Percentiles rank a stretch among this genome's conserved stretches.
Conservation (phyloP, 2,113 vertebrate genomes). For the Naja naja region DNA sequence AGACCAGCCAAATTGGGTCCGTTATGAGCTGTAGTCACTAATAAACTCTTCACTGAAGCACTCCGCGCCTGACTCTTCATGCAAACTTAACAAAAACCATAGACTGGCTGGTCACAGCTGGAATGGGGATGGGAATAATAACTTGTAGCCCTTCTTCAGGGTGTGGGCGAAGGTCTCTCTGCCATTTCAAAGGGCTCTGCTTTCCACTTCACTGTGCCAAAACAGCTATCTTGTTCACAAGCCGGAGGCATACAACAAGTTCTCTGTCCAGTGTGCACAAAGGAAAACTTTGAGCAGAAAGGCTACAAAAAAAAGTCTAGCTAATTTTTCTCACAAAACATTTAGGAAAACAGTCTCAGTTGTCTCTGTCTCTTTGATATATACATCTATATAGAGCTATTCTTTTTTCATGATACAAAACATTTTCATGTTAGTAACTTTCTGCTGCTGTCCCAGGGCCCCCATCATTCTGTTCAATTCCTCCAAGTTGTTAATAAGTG, state of each 20-base stretch:
- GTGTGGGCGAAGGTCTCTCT: neutral
- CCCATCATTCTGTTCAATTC: neutral
- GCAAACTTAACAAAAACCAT: too few species aligned
- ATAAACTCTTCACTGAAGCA: too few species aligned
- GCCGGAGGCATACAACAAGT: neutral
- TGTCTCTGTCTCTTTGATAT: conserved; percentile 1
- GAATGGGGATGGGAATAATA: neutral
- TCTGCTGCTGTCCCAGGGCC: neutral
- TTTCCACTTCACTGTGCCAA: neutral
- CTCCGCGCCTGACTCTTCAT: too few species aligned
- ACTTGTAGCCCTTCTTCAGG: fast-evolving
- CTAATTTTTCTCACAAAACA: neutral
- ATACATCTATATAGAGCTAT: neutral
- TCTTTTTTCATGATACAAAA: neutral
- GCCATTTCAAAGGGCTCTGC: neutral
- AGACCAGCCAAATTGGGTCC: too few species aligned
- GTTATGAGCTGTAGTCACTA: too few species aligned
- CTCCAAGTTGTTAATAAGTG: neutral
- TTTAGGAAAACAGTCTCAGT: neutral
- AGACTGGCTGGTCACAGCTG: fast-evolving
- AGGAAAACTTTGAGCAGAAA: conserved; percentile 52
- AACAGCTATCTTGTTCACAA: neutral
- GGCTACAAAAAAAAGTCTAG: conserved; percentile 16
- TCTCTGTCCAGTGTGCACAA: conserved; percentile 49
- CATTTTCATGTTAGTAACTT: neutral